Base-by-base conservation (phyloP, 2,888 invertebrate species). In the Pachymerium ferrugineum region DNA sequence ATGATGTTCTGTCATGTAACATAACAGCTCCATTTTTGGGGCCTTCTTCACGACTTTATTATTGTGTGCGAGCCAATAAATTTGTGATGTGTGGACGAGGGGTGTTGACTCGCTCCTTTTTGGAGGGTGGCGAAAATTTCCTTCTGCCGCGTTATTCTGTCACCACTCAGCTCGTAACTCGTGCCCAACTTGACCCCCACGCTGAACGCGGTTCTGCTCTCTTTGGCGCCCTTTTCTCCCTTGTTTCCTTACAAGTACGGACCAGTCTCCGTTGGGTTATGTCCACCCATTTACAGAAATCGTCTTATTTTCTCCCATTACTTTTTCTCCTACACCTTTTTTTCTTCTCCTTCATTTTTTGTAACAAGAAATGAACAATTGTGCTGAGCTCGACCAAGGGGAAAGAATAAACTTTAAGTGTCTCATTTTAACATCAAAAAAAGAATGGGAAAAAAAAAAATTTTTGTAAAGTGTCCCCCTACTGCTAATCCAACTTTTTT, bases 11-110 rank as follows among this genome's bases (percentile, higher is more conserved):
- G 25, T 62, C 25, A 28, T 28, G 1, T 28, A 28, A 62, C 25
- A 28, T 62, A 12, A 62, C 62, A 28, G 3, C 62, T 62, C 28
- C 62, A 62, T 62, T 25, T 22, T 25, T 22, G 62, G 25, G 5
- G 28, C 62, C n/a, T 62, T 22, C 62, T 62, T 62, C 62, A 62
- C 62, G 62, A 62, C 62, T 62, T 62, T 62, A 62, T 62, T 62
- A 62, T 62, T 62, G 62, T 62, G 62, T 62, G 62, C 62, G 62
- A 62, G 62, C 62, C 62, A 62, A 62, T 62, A 62, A 62, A 62
- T 62, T 62, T 62, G 62, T 62, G 62, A 62, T 62, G 62, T 62
- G 62, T 62, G 62, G 62, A 62, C 62, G 62, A 62, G 62, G 62
- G 62, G 62, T 62, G 62, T 62, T 62, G 62, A 28, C 62, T 25